phyloP scores from a whole-genome alignment of 2,113 vertebrate genomes.

The Embiotoca jacksoni region DNA sequence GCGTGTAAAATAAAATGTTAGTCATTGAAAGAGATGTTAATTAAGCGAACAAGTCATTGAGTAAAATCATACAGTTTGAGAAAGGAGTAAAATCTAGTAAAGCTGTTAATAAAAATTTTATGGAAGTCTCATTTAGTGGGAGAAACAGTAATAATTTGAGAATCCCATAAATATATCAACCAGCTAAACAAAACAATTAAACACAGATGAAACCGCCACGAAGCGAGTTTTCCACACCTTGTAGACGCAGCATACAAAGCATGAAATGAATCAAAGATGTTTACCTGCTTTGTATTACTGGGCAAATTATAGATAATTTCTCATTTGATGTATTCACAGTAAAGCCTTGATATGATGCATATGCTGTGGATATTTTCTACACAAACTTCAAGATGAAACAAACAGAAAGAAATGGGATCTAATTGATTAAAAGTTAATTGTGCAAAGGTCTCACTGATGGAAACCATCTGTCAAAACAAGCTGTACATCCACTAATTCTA shows the following conservation, averaged over 20 bases:
- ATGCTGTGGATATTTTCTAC: slow-evolving; percentile 67
- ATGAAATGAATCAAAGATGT: slow-evolving; percentile 68
- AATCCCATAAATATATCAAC: slow-evolving; percentile 20
- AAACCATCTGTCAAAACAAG: slow-evolving; percentile 93
- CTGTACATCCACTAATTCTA: slow-evolving; percentile 89
- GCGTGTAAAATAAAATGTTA: not conserved
- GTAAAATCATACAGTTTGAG: not conserved
- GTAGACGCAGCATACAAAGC: slow-evolving; percentile 53
- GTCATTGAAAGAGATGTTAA: not conserved
- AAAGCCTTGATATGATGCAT: slow-evolving; percentile 64
- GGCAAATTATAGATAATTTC: slow-evolving; percentile 78
- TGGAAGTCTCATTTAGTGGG: slow-evolving; percentile 1
- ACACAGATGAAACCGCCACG: slow-evolving; percentile 19
- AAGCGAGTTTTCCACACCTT: not conserved
- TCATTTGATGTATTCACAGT: slow-evolving; percentile 69
- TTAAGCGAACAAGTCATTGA: not conserved
- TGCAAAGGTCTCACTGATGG: slow-evolving; percentile 91
- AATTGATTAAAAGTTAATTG: slow-evolving; percentile 88
- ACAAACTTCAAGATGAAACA: slow-evolving; percentile 74
- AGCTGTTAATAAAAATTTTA: slow-evolving; percentile 42
- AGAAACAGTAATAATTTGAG: slow-evolving; percentile 31
- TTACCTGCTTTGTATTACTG: slow-evolving; percentile 68
- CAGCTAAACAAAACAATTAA: slow-evolving; percentile 32
- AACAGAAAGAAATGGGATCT: slow-evolving; percentile 68
- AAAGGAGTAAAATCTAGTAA: slow-evolving; percentile 33